Evolutionary conservation across 2,797 vertebrate species (phyloP).

Genomic region (Xiphorhynchus erythropygius): DNA sequence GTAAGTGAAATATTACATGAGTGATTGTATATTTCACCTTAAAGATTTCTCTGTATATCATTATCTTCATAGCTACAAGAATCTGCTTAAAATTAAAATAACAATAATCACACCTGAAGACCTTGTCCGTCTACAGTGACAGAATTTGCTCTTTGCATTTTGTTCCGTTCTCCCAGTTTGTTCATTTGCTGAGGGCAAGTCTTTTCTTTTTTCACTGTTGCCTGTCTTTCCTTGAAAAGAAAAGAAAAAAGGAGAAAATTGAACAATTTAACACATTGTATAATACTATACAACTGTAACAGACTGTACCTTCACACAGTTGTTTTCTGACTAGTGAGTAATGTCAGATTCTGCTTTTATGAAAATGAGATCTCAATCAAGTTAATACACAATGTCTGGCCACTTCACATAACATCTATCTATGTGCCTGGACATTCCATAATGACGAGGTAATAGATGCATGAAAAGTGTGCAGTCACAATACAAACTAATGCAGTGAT

Average conservation of each 20-base stretch:
- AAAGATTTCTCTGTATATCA: neutral
- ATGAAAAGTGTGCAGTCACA: slow-evolving; percentile 56
- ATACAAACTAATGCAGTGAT: slow-evolving; percentile 54
- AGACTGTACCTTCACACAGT: neutral
- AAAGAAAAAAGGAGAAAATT: neutral
- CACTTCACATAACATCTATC: slow-evolving; percentile 52
- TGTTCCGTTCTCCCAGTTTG: slow-evolving; percentile 82
- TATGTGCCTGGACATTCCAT: slow-evolving; percentile 47
- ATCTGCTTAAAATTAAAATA: slow-evolving; percentile 6
- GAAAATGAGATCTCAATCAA: slow-evolving; percentile 50
- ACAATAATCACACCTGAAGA: slow-evolving; percentile 83
- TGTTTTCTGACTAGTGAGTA: neutral
- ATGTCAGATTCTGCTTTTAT: slow-evolving; percentile 3
- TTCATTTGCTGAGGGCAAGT: slow-evolving; percentile 74
- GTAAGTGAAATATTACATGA: neutral
- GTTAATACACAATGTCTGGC: slow-evolving; percentile 27
- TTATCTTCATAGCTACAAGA: neutral
- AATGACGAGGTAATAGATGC: slow-evolving; percentile 47
- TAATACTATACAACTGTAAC: neutral
- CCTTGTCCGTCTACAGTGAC: slow-evolving; percentile 93
- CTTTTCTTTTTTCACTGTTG: slow-evolving; percentile 88
- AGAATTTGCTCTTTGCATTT: slow-evolving; percentile 93
- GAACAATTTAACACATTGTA: neutral
- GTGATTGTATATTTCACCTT: neutral
- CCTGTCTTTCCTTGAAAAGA: slow-evolving; percentile 84